Base-by-base conservation (phyloP, 2,113 vertebrate genomes). In the Limanda limanda region DNA sequence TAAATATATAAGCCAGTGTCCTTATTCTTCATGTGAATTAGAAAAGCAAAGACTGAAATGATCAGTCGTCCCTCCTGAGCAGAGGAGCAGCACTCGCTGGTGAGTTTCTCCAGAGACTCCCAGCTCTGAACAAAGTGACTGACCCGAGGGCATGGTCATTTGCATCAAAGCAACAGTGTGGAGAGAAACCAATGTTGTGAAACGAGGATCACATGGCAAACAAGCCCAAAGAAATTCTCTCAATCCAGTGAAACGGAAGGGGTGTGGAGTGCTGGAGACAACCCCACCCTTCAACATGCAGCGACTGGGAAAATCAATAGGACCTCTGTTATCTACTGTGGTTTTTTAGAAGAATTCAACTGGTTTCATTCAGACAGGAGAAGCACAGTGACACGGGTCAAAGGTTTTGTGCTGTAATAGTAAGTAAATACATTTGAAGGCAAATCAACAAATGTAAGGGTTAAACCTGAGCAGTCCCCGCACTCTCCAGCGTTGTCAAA, bases 251-350 rank as follows among this genome's bases (percentile, higher is more conserved):
- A 77, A 73, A 79, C 7, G 12, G 20, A 65, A 55, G 78, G 87
- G 86, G 88, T 67, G 83, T 85, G 84, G 83, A 61, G 48, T 47
- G 31, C 2, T 4, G 55, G 11, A 55, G 65, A 57, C 60, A 58
- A 56, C 69, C 67, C 23, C 83, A 47, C 88, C 86, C 87, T 87
- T 86, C 79, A 80, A 81, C 54, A 48, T 68, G 71, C 71, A 68
- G 37, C 70, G 68, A 47, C 35, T 9, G 11, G 24, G 14, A 13
- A 40, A 71, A 73, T 74, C 40, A 83, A 69, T 25, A 12, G 52
- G 20, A 56, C 21, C 27, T 48, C 27, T 64, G 27, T 83, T 83
- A 78, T 81, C 78, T 75, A 3, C 37, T 2, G n/a, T 6, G 51
- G 20, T 25, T 76, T 4, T 4, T 24, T 15, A 12, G 5, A 67